Evolutionary conservation across 2,888 invertebrate genomes (phyloP), one percentile per base, ranked within the genome.

Genomic region (Aradus depressus): DNA sequence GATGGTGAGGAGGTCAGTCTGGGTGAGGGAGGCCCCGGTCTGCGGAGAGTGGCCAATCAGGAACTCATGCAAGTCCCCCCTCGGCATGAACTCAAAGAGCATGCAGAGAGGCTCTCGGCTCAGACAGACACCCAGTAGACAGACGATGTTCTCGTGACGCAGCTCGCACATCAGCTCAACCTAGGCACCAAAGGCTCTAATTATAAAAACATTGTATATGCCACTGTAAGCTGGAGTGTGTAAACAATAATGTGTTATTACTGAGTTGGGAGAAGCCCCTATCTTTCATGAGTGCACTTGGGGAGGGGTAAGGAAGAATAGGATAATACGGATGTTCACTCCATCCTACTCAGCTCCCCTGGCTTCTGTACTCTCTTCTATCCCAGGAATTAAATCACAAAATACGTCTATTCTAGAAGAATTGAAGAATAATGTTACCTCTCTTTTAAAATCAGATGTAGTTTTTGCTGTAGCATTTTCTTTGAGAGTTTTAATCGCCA

Each of bases 81-180:
- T 81, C 1, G 88, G 85, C 95, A 97, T 96, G 66, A 90, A 93
- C 68, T 98, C 97, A 70, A 97, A 97, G 19, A 98, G 71, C 90
- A 96, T 93, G 65, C 92, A 92, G 67, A 87, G 76, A 0, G 93
- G 92, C 64, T 90, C 85, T 62, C 88, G 86, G 62, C 85, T 84
- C 54, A 89, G 74, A 51, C 90, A 86, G 6, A 93, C 91, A 0
- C 95, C 96, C 52, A 97, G 75, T 60, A 97, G 79, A 68, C 92
- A 91, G 37, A 96, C 90, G 62, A 98, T 91, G 67, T 97, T 95
- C 1, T 90, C 88, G 72, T 97, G 97, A 56, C 87, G 81, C 54
- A 97, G 72, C 67, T 95, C 92, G 0, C 91, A 88, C 74, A 96
- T 92, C 48, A 93, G 73, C 67, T 92, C 92, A 53, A 92, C 91